These are phyloP conservation scores for Lipophrys pholis DNA, from an alignment of 2,113 vertebrate species.

Conservation along the genomic window DNA sequence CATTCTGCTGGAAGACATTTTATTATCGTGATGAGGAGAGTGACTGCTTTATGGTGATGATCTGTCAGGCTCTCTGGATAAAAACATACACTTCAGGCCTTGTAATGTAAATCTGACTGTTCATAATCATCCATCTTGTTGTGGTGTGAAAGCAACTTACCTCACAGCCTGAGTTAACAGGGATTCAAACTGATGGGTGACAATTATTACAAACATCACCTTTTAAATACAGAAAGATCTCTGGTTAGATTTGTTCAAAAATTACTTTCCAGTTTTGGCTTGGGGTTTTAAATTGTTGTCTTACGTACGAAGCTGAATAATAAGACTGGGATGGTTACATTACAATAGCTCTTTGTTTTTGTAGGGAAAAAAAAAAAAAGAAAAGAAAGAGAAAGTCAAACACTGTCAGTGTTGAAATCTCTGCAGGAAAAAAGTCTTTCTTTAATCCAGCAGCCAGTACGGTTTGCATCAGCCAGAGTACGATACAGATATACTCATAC, in stretches of 20 bases:
- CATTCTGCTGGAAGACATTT: neutral
- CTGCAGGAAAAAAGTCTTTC: neutral
- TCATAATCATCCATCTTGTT: neutral
- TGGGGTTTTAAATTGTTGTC: no score
- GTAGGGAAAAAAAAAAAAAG: neutral
- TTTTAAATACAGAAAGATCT: no score
- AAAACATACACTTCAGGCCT: neutral
- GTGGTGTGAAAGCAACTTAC: no score
- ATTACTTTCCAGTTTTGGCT: neutral
- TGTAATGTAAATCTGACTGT: conserved; percentile 9
- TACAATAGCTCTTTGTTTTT: no score
- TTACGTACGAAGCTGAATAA: no score
- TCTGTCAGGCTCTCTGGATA: conserved; percentile 4
- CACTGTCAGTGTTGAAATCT: neutral
- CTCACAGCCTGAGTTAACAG: no score
- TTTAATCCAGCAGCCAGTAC: neutral
- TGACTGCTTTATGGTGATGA: neutral
- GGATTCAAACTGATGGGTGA: no score
- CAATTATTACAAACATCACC: no score
- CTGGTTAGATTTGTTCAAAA: neutral
- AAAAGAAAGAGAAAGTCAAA: no score
- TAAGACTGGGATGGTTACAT: no score
- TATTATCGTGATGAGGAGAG: neutral
- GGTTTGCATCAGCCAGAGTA: neutral
- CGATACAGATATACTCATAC: neutral